phyloP scores from a whole-genome alignment of 2,797 vertebrate genomes.

The Lagorchestes hirsutus region DNA sequence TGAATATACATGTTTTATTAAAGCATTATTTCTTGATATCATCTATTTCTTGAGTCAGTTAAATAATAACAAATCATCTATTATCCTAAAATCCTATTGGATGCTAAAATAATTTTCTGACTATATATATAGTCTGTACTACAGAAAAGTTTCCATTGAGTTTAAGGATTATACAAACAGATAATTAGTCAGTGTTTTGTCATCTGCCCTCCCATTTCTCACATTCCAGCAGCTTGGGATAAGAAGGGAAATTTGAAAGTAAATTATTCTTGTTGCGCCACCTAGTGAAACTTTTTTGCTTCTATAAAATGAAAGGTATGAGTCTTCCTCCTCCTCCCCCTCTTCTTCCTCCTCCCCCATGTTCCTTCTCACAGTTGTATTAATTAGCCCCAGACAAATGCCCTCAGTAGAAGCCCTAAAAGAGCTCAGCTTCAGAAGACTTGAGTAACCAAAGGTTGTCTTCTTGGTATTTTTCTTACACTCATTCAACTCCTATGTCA shows the following conservation, averaged over 20 bases:
- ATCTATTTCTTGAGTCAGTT: slow-evolving; percentile 26
- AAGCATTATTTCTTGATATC: slow-evolving; percentile 1
- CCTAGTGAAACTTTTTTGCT: slow-evolving; percentile 78
- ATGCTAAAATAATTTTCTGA: slow-evolving; percentile 62
- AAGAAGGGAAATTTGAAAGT: slow-evolving; percentile 64
- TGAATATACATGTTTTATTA: slow-evolving; percentile 32
- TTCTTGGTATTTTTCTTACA: neutral
- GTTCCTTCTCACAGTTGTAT: neutral
- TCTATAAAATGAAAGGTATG: neutral
- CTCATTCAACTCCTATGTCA: neutral
- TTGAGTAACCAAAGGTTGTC: neutral
- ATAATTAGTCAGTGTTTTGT: slow-evolving; percentile 46
- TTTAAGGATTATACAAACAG: slow-evolving; percentile 53
- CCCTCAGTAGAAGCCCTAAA: neutral
- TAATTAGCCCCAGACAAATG: neutral
- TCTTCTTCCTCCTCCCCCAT: neutral
- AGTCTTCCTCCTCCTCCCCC: neutral
- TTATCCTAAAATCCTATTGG: slow-evolving; percentile 53
- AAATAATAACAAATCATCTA: slow-evolving; percentile 51
- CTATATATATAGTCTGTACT: slow-evolving; percentile 36
- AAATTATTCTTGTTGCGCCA: slow-evolving; percentile 85
- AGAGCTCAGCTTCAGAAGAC: neutral
- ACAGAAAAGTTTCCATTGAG: slow-evolving; percentile 57
- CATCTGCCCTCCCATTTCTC: slow-evolving; percentile 61
- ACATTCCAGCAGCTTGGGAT: slow-evolving; percentile 75